Base-by-base conservation (phyloP, 2,888 invertebrate species). In the Meloe dianella region DNA sequence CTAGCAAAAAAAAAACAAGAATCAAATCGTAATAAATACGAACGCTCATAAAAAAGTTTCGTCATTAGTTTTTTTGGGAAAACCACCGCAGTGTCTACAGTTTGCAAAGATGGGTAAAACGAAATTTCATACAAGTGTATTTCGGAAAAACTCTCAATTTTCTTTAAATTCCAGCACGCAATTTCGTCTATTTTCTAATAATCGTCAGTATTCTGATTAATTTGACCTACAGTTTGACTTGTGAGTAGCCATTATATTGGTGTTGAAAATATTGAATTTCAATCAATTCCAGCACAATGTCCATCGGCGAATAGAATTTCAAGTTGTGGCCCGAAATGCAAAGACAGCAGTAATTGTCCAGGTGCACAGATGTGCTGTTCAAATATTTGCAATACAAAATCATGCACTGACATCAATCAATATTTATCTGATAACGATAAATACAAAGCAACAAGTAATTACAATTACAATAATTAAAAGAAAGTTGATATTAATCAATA, bases 321-420 rank as follows among this genome's bases (percentile, higher is more conserved):
- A 71, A 86, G 85, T 68, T 92, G 92, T 81, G 89, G 85, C 61
- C 91, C 92, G 1, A 90, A 88, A 78, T 92, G 92, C 75, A 78
- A 85, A 57, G 87, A 89, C 67, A 89, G 91, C 80, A 87, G 86
- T 73, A 89, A 91, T 71, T 92, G 92, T 81, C 85, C 86, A 35
- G 85, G 87, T 62, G 89, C 89, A 72, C 88, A 89, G 78, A 88
- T 89, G 72, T 92, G 92, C 80, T 92, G 92, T 80, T 85, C 89
- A 9, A 92, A 92, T 82, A 82, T 88, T 65, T 92, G 92, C 84
- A 90, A 91, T 74, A 85, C 86, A 60, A 89, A 88, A 78, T 92
- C 92, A 1, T 92, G 92, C 77, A 85, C 87, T 0, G 78, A 78
- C 5, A 78, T 78, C 10, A 78, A 81, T 68, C 73, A 77, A 51